These are phyloP conservation scores for Amyelois transitella DNA, from an alignment of 1,140 invertebrate genomes.

Conservation along the genomic window DNA sequence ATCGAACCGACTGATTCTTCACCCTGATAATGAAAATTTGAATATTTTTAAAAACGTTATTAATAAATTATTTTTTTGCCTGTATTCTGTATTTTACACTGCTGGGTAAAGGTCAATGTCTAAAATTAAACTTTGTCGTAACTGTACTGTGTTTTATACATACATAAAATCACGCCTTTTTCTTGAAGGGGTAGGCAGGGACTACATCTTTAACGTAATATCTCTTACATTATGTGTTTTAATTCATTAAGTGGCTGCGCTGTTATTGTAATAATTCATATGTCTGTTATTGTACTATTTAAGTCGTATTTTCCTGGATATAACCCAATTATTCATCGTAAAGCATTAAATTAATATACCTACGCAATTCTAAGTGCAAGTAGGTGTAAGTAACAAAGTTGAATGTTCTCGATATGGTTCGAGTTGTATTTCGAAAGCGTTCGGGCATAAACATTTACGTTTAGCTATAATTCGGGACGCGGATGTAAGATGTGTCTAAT, in stretches of 20 bases:
- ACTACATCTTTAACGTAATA: no score
- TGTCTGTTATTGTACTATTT: no score
- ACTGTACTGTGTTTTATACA: no score
- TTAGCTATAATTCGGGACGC: slow-evolving; percentile 37
- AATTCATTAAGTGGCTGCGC: no score
- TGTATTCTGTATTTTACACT: no score
- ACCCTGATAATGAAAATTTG: slow-evolving; percentile 72
- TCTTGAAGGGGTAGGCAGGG: no score
- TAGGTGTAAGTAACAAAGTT: slow-evolving; percentile 1
- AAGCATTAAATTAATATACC: background rate
- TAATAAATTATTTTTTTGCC: no score
- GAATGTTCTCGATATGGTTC: slow-evolving; percentile 30
- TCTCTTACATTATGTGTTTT: no score
- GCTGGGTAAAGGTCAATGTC: no score
- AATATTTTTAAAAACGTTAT: background rate
- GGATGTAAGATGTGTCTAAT: slow-evolving; percentile 33
- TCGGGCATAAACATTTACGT: slow-evolving; percentile 59
- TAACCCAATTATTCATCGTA: background rate
- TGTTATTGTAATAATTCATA: no score
- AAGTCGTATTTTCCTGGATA: background rate
- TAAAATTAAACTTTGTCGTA: no score
- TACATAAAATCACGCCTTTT: no score
- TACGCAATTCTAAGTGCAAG: background rate
- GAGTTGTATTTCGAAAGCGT: slow-evolving; percentile 50
- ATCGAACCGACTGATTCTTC: slow-evolving; percentile 84